Percentiles rank a stretch among this genome's conserved stretches.
These are phyloP conservation scores for Falco peregrinus DNA, from an alignment of 2,797 vertebrate genomes.

Conservation along the genomic window DNA sequence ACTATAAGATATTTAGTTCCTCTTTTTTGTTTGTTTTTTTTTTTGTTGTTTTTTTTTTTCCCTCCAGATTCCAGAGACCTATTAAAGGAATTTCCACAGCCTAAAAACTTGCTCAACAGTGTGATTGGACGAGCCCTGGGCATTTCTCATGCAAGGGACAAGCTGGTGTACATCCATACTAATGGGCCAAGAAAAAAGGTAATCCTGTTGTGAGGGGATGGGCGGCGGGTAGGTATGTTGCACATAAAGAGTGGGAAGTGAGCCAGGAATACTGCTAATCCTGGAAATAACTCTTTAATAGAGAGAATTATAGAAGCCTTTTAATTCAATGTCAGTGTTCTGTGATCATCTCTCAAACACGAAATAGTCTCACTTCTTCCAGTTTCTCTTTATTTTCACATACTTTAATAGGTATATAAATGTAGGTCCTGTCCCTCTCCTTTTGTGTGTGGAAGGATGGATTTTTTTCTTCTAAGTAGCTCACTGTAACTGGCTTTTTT, in stretches of 20 bases:
- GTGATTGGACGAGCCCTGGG: conserved; percentile 85
- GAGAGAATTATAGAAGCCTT: neutral
- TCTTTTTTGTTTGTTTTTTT: neutral
- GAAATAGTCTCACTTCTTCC: neutral
- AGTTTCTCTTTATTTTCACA: neutral
- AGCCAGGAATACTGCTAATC: neutral
- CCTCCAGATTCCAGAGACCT: conserved; percentile 79
- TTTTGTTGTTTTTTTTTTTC: neutral
- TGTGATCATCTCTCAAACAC: neutral
- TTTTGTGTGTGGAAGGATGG: neutral
- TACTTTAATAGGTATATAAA: neutral
- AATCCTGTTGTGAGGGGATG: neutral
- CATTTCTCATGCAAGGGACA: conserved; percentile 81
- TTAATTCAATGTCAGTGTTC: neutral
- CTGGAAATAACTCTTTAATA: neutral
- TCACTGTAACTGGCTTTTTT: neutral
- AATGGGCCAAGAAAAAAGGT: conserved; percentile 88
- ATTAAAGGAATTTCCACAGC: conserved; percentile 90
- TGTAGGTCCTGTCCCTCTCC: neutral
- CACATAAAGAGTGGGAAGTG: fast-evolving
- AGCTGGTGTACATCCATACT: conserved; percentile 88
- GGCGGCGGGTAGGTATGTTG: neutral
- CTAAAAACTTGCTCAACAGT: conserved; percentile 87
- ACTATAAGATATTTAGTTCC: neutral
- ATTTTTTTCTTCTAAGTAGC: neutral